Percentiles rank a stretch among this genome's conserved stretches.
Evolutionary conservation across 1,140 invertebrate genomes (phyloP).

Genomic region (Philaenus spumarius): DNA sequence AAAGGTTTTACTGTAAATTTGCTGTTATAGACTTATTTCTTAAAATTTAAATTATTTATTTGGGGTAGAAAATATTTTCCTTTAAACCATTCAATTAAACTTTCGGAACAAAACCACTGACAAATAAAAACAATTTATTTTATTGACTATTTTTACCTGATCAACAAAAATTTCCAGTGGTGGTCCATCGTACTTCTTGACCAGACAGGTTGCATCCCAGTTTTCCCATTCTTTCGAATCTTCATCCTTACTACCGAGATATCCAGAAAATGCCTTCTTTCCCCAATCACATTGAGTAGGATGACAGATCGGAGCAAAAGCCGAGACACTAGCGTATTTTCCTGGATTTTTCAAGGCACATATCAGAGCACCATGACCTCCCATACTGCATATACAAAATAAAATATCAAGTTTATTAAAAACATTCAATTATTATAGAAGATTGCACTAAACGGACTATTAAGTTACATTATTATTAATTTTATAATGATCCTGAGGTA

Average conservation of each 20-base stretch:
- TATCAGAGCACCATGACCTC: conserved; percentile 92
- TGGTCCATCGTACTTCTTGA: conserved; percentile 78
- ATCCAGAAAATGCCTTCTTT: conserved; percentile 77
- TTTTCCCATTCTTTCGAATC: conserved; percentile 61
- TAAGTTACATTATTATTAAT: too few relatives aligned
- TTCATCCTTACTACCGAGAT: conserved; percentile 63
- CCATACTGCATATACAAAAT: conserved; percentile 75
- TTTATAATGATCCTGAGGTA: too few relatives aligned
- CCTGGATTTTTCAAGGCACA: conserved; percentile 89
- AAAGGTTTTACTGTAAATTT: too few relatives aligned
- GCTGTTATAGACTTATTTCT: too few relatives aligned
- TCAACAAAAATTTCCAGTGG: conserved; percentile 80
- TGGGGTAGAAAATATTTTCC: too few relatives aligned
- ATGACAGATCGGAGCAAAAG: conserved; percentile 96
- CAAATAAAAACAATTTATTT: too few relatives aligned
- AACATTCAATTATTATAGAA: too few relatives aligned
- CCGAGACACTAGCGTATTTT: conserved; percentile 83
- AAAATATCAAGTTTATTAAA: too few relatives aligned
- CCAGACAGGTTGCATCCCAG: conserved; percentile 85
- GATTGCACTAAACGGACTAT: too few relatives aligned
- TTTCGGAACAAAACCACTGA: too few relatives aligned
- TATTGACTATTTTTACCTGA: conserved; percentile 70
- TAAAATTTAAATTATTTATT: too few relatives aligned
- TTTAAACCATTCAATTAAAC: too few relatives aligned
- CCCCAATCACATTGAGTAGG: conserved; percentile 83